These are phyloP conservation scores for Lagria hirta DNA, from an alignment of 2,888 invertebrate genomes.

Conservation along the genomic window DNA sequence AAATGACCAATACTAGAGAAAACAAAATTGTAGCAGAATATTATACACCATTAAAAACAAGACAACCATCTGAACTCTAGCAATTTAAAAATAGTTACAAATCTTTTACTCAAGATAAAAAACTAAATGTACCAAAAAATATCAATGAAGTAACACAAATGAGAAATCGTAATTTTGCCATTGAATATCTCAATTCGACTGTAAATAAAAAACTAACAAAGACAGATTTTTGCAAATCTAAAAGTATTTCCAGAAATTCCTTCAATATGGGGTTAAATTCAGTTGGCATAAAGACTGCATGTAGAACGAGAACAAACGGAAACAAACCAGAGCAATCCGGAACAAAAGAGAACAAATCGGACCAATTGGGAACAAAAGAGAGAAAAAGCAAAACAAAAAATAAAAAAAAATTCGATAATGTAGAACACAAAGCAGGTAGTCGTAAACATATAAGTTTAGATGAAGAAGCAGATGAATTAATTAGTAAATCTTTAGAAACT, in stretches of 20 bases:
- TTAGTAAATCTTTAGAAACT: conserved; percentile 22
- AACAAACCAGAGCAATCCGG: conserved; percentile 1
- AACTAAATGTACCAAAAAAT: conserved; percentile 1
- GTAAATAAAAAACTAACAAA: conserved; percentile 1
- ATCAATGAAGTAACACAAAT: conserved; percentile 1
- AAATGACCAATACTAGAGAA: conserved; percentile 1
- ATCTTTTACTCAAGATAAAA: conserved; percentile 4
- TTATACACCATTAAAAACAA: conserved; percentile 2
- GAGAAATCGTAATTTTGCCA: conserved; percentile 1
- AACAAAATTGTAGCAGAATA: conserved; percentile 4
- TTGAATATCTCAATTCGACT: not conserved
- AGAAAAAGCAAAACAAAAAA: conserved; percentile 11
- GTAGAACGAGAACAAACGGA: conserved; percentile 1
- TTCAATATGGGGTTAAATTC: not conserved
- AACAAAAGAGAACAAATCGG: conserved; percentile 1
- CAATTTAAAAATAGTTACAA: conserved; percentile 17
- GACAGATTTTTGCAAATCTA: conserved; percentile 1
- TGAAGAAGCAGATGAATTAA: conserved; percentile 20
- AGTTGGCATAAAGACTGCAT: not conserved
- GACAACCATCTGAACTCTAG: conserved; percentile 10
- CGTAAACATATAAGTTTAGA: conserved; percentile 16
- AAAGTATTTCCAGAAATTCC: conserved; percentile 1
- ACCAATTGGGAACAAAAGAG: conserved; percentile 3
- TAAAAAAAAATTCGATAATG: conserved; percentile 9
- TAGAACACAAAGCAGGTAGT: conserved; percentile 11